Base-by-base conservation (phyloP, 2,888 invertebrate species). In the Hipparchia sbordonii region DNA sequence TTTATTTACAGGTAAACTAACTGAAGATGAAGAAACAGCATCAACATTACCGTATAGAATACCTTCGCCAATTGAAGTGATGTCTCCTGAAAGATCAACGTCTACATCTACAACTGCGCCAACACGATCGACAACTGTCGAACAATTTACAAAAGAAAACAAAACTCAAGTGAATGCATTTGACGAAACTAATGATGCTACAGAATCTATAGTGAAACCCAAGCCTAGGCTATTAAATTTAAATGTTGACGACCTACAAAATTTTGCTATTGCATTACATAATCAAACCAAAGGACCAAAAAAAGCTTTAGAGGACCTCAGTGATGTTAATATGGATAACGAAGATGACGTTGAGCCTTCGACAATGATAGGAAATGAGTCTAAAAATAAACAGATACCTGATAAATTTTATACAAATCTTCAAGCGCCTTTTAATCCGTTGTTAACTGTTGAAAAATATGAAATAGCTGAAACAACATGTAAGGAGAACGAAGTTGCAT, bases 251-350 rank as follows among this genome's bases (percentile, higher is more conserved):
- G 93, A 93, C 62, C 79, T 93, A 51, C 91, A 91, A 80, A 90
- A 88, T 54, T 91, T 93, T 68, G 93, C 93, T 0, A 89, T 90
- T 65, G 87, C 88, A 2, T 77, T 92, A 69, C 93, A 93, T 63
- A 93, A 93, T 82, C 87, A 90, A 75, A 86, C 87, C n/a, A 85
- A 83, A 76, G 78, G 74, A 67, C 76, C 82, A 61, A 89, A 86
- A 76, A 93, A 90, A 78, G 79, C 78, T 68, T 77, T 93, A 59
- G 87, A 93, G 56, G 97, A 97, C 86, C 90, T 97, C n/a, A 97
- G 97, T 84, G 96, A 97, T 85, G 96, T 97, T 33, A 97, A 95
- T 80, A 95, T 97, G 93, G 96, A 96, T 79, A 95, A 78, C 57
- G 89, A 95, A 74, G 95, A 96, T 68, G 96, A 96, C 12, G 90